phyloP scores from a whole-genome alignment of 2,797 vertebrate species.

The Uromys caudimaculatus region DNA sequence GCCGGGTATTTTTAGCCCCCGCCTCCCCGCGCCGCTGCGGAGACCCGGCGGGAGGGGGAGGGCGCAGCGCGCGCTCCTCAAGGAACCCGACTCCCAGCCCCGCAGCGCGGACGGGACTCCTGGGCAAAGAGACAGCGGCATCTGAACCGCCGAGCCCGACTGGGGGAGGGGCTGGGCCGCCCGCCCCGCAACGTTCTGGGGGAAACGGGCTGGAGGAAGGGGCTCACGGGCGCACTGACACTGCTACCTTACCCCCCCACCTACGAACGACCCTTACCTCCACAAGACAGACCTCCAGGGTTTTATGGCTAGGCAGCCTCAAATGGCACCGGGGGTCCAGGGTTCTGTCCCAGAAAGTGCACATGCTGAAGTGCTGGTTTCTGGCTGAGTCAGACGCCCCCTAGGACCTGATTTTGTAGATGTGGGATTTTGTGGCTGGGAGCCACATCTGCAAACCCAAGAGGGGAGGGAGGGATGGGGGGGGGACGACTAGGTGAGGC shows the following conservation, averaged over 20 bases:
- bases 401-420: background rate
- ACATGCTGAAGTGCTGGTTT: background rate
- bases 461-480: background rate
- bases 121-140: background rate
- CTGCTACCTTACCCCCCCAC: background rate
- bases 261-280: background rate
- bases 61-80: conserved; percentile 41
- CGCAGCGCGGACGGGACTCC: background rate
- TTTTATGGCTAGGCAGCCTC: background rate
- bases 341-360: background rate
- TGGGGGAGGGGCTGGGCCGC: conserved; percentile 60
- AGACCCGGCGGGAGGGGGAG: conserved; percentile 56
- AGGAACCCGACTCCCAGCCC: background rate
- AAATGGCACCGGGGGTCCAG: background rate
- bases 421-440: no score
- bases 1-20: conserved; percentile 80
- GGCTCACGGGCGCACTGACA: background rate
- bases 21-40: conserved; percentile 71
- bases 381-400: background rate
- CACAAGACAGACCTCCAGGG: background rate
- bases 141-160: conserved; percentile 38
- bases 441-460: background rate
- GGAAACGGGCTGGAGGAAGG: conserved; percentile 32
- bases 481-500: background rate
- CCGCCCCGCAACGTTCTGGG: conserved; percentile 57